Evolutionary conservation across 2,113 vertebrate genomes (phyloP).

Genomic region (Bucco capensis): DNA sequence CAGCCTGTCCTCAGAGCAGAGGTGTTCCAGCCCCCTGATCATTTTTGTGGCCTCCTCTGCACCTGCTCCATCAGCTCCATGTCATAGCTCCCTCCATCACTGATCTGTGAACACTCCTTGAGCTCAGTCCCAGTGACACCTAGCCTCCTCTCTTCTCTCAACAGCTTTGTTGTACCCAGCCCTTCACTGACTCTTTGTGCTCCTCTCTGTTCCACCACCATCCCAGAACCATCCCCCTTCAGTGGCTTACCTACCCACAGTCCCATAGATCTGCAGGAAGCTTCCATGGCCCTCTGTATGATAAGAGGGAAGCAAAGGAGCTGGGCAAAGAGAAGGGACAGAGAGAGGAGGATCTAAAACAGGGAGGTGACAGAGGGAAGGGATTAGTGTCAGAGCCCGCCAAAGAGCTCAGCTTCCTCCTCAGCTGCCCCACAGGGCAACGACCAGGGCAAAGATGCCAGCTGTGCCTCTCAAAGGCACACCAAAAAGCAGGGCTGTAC

Average conservation of each 20-base stretch:
- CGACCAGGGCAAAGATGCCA: neutral
- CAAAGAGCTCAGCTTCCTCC: neutral
- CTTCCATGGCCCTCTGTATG: neutral
- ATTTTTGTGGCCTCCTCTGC: no score
- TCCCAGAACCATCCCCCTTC: neutral
- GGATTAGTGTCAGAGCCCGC: neutral
- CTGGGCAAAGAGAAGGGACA: neutral
- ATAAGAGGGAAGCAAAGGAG: neutral
- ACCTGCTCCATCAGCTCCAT: no score
- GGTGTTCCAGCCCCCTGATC: no score
- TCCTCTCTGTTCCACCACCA: neutral
- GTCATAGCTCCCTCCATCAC: neutral
- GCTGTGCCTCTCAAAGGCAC: neutral
- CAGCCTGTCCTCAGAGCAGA: no score
- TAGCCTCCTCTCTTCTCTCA: neutral
- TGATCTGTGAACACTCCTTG: neutral
- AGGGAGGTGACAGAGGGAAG: neutral
- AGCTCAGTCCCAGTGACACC: neutral
- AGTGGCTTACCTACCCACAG: fast-evolving
- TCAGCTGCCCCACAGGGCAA: neutral
- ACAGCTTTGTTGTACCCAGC: neutral
- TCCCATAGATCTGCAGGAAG: neutral
- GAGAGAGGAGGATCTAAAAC: neutral
- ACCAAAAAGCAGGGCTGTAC: neutral
- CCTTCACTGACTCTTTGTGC: neutral